phyloP scores from a whole-genome alignment of 2,113 vertebrate genomes.

The Elaphurus davidianus region DNA sequence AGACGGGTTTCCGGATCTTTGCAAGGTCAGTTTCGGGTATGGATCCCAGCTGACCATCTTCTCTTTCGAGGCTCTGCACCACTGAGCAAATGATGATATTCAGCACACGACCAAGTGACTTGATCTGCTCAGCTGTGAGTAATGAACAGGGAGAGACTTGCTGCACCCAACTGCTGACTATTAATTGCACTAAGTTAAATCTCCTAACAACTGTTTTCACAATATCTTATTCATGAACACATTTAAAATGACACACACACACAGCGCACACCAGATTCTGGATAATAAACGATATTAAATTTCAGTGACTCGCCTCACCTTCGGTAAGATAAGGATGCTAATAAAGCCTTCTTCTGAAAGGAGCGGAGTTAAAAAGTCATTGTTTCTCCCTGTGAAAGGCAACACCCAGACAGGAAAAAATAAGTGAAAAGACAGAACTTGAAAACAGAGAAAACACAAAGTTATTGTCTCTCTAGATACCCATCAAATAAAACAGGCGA shows the following conservation, averaged over 20 bases:
- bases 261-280: neutral
- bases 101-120: neutral
- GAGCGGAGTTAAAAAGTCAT: neutral
- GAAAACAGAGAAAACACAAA: neutral
- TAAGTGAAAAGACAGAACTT: neutral
- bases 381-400: slow-evolving; percentile 12
- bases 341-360: slow-evolving; percentile 2
- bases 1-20: neutral
- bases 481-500: neutral
- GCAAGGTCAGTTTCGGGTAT: neutral
- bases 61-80: neutral
- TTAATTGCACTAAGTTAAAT: neutral
- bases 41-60: neutral
- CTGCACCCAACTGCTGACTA: neutral
- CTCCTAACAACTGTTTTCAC: neutral
- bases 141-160: neutral
- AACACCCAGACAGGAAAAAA: slow-evolving; percentile 33
- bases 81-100: neutral
- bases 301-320: neutral
- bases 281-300: neutral
- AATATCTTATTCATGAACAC: neutral
- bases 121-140: neutral
- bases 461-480: neutral
- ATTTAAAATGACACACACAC: neutral
- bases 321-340: neutral